These are phyloP conservation scores for Drosophila asahinai DNA, from an alignment of 1,140 invertebrate species.

Conservation along the genomic window DNA sequence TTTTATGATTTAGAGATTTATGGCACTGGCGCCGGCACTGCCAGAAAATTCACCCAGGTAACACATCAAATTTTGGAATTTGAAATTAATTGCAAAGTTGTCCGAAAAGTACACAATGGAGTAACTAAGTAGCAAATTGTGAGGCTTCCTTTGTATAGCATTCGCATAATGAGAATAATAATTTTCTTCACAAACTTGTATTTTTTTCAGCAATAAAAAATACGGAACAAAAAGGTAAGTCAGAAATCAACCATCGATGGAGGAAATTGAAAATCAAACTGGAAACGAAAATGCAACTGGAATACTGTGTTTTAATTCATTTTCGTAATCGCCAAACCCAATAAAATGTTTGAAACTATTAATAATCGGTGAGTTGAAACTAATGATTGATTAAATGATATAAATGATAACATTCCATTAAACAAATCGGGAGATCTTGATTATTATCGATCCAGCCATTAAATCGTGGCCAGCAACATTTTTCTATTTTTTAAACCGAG, in stretches of 20 bases:
- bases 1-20: conserved; percentile 14
- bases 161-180: too few species aligned
- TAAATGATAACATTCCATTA: conserved; percentile 11
- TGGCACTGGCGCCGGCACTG: background rate
- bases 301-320: conserved; percentile 11
- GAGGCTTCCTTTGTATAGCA: too few species aligned
- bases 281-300: conserved; percentile 20
- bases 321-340: conserved; percentile 11
- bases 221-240: background rate
- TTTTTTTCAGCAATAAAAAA: background rate
- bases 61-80: too few species aligned
- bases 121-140: too few species aligned
- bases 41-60: background rate
- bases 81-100: too few species aligned
- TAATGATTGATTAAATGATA: conserved; percentile 8
- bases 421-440: conserved; percentile 8
- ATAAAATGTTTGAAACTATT: conserved; percentile 1
- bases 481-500: background rate
- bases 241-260: conserved; percentile 3
- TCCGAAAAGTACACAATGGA: too few species aligned
- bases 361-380: conserved; percentile 13
- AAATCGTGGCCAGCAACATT: background rate
- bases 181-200: background rate
- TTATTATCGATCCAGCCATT: conserved; percentile 1
- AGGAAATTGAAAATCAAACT: conserved; percentile 30